A percentile compares a stretch with the other conserved stretches of the same genome.
phyloP scores from a whole-genome alignment of 1,140 invertebrate genomes.

The Philaenus spumarius region DNA sequence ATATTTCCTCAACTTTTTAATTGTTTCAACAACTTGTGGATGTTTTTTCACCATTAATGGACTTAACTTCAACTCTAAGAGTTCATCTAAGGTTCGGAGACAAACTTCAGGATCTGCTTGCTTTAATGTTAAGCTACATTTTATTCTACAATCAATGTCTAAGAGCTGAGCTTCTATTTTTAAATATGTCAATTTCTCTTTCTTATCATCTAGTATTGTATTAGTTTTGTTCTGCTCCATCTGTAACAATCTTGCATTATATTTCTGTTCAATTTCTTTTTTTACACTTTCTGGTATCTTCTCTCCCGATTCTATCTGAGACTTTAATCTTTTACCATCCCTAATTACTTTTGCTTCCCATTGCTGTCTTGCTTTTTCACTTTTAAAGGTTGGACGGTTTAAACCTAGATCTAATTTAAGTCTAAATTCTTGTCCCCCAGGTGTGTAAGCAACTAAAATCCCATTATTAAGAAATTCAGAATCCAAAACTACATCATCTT shows the following conservation, averaged over 20 bases:
- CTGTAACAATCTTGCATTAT: slow-evolving; percentile 25
- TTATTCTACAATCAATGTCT: slow-evolving; percentile 66
- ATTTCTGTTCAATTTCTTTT: slow-evolving; percentile 36
- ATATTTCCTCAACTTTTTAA: slow-evolving; percentile 48
- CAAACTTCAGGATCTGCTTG: slow-evolving; percentile 56
- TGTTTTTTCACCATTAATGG: slow-evolving; percentile 80
- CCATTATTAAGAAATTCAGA: slow-evolving; percentile 12
- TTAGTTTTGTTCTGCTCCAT: slow-evolving; percentile 34
- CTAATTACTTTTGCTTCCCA: slow-evolving; percentile 52
- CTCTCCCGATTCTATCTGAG: slow-evolving; percentile 51
- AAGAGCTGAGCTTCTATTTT: slow-evolving; percentile 59
- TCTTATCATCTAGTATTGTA: slow-evolving; percentile 22
- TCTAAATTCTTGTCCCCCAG: slow-evolving; percentile 14
- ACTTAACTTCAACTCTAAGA: slow-evolving; percentile 58
- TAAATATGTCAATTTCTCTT: slow-evolving; percentile 24
- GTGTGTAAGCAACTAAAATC: slow-evolving; percentile 14
- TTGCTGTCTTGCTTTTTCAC: slow-evolving; percentile 43
- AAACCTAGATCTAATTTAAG: slow-evolving; percentile 35
- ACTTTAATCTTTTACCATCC: slow-evolving; percentile 50
- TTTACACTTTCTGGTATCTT: slow-evolving; percentile 49
- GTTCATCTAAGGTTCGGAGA: slow-evolving; percentile 51
- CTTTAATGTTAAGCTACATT: slow-evolving; percentile 54
- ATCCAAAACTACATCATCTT: background rate
- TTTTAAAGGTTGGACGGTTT: slow-evolving; percentile 43
- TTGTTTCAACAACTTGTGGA: slow-evolving; percentile 69